Percentiles rank a stretch among this genome's conserved stretches.
phyloP scores from a whole-genome alignment of 2,113 vertebrate species.

The Hassar affinis region DNA sequence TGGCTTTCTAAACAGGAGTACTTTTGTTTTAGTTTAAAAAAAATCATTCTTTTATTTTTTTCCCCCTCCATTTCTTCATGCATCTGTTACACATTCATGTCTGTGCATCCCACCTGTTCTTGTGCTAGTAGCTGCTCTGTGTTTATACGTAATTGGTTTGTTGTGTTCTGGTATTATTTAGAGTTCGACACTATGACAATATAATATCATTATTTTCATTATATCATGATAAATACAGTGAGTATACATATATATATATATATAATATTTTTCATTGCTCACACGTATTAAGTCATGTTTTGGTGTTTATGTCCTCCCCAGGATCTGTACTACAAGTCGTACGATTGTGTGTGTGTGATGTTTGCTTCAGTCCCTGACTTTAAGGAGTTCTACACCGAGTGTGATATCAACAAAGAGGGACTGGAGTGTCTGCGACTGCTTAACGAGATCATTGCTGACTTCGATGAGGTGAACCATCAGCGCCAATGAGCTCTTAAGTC shows the following conservation, averaged over 20 bases:
- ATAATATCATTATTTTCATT: neutral
- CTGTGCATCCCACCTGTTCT: neutral
- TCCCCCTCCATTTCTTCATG: slow-evolving; percentile 5
- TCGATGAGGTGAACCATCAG: slow-evolving; percentile 84
- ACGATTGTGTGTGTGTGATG: slow-evolving; percentile 97
- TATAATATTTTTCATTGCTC: too few species aligned
- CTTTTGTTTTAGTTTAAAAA: neutral
- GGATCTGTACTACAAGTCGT: slow-evolving; percentile 98
- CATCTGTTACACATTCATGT: neutral
- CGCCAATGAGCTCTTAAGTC: neutral
- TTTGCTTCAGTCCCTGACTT: slow-evolving; percentile 97
- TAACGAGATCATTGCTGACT: slow-evolving; percentile 97
- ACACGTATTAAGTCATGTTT: too few species aligned
- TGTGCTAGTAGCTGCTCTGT: neutral
- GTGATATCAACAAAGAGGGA: slow-evolving; percentile 98
- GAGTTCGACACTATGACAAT: neutral
- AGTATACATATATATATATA: too few species aligned
- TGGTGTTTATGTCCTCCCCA: slow-evolving; percentile 63
- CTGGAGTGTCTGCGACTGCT: slow-evolving; percentile 93
- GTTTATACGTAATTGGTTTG: neutral
- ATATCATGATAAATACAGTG: neutral
- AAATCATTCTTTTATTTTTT: too few species aligned
- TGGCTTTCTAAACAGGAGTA: neutral
- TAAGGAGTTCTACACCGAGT: slow-evolving; percentile 98
- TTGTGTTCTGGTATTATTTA: neutral